Conservation (phyloP, 1,140 invertebrate species). For the Lamellibrachia luymesi region DNA sequence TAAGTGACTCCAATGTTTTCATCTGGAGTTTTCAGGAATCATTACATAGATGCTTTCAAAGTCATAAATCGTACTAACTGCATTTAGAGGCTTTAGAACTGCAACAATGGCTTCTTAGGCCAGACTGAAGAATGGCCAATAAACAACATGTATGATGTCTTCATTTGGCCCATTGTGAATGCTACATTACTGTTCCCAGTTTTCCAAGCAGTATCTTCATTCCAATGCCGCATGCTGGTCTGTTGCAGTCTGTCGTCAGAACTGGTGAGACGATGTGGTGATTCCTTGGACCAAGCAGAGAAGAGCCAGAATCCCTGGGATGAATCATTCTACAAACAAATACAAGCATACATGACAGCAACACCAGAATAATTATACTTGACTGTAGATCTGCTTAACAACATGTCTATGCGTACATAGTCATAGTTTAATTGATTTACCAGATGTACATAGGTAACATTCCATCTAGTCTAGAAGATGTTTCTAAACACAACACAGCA, state of each 20-base stretch:
- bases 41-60: background rate
- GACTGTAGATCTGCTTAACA: background rate
- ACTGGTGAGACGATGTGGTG: background rate
- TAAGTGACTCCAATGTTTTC: background rate
- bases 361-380: background rate
- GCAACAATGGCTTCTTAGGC: background rate
- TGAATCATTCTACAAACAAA: background rate
- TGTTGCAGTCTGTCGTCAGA: background rate
- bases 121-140: background rate
- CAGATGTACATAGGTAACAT: background rate
- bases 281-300: background rate
- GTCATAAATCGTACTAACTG: background rate
- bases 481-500: no score
- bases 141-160: background rate
- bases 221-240: background rate
- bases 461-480: background rate
- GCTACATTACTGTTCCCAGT: background rate
- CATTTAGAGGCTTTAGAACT: background rate
- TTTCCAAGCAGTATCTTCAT: background rate
- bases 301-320: background rate
- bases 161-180: background rate
- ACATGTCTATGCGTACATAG: background rate
- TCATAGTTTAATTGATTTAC: background rate
- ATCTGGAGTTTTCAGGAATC: background rate
- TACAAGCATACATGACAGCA: background rate